These are phyloP conservation scores for Campopleginae sp. DNA, from an alignment of 2,888 invertebrate species.

Conservation along the genomic window DNA sequence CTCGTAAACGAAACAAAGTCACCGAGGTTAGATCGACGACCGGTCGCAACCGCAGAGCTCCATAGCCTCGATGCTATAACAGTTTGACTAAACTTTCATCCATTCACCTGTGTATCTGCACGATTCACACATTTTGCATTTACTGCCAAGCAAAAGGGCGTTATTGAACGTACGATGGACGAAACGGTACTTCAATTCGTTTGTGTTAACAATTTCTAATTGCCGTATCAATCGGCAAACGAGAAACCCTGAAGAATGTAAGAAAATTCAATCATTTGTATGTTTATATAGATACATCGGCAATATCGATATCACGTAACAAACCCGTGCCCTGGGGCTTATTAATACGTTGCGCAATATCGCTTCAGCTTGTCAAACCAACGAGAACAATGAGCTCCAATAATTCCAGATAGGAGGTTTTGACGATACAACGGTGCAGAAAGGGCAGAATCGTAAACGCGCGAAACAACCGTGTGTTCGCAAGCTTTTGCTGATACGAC, in stretches of 20 bases:
- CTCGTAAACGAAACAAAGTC: conserved; percentile 50
- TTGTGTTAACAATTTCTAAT: not conserved
- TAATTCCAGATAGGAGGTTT: conserved; percentile 64
- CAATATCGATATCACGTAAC: conserved; percentile 44
- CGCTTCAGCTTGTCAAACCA: conserved; percentile 52
- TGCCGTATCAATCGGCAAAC: not conserved
- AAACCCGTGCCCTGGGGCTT: conserved; percentile 23
- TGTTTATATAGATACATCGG: not conserved
- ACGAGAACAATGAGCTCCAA: conserved; percentile 59
- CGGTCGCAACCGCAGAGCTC: conserved; percentile 22
- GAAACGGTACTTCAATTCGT: not conserved
- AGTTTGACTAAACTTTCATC: conserved; percentile 31
- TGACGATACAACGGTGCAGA: not conserved
- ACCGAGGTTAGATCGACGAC: conserved; percentile 58
- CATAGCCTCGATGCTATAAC: conserved; percentile 14
- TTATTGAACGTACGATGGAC: not conserved
- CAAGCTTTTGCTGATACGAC: conserved; percentile 48
- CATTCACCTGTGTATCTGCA: conserved; percentile 64
- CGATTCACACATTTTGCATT: conserved; percentile 4
- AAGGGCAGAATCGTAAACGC: conserved; percentile 16
- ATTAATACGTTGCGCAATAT: conserved; percentile 60
- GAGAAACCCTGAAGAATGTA: not conserved
- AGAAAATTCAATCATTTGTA: not conserved
- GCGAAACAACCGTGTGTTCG: not conserved
- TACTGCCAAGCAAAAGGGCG: conserved; percentile 14